Base-by-base conservation (phyloP, 2,888 invertebrate genomes). In the Drosophila ustulata region DNA sequence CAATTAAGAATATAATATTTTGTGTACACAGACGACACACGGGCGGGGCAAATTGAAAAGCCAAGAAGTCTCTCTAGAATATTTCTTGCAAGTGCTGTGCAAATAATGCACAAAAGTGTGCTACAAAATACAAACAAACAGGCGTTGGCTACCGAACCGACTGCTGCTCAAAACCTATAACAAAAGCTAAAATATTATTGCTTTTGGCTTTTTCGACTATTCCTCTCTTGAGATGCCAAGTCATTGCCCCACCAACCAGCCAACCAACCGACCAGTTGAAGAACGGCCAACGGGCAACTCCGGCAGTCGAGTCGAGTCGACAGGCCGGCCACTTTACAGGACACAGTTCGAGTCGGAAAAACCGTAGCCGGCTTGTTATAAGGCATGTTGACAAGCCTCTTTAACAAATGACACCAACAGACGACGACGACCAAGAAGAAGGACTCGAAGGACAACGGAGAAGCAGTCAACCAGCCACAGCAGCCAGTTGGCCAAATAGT, bases 331-430 rank as follows among this genome's bases (percentile, higher is more conserved):
- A 75, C 76, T 77, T 75, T 78, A 74, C 64, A 69, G 74, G 61
- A 70, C 43, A 65, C 53, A 66, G 63, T 66, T 58, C 46, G 67
- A 71, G 73, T 66, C 61, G 30, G 63, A 61, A 83, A 78, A 84
- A 71, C 79, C 88, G 51, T 86, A 83, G 80, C 79, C 75, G 81
- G 89, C 80, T 88, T 88, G 89, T 89, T 89, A 90, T 82, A 86
- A 84, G 90, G 78, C 89, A 88, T 90, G 90, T 90, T 90, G 91
- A 90, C 90, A 90, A 90, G 90, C 90, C 90, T 91, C 90, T 90
- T 90, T 90, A 91, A 87, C 91, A 91, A 90, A 91, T 91, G 90
- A 90, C 90, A 90, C 89, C 90, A 90, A 80, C 88, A 83, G 83
- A 69, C 75, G 77, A 71, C 32, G 47, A 47, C 39, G 18, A 18